Conservation (phyloP, 2,797 vertebrate species). For the Gymnoscopelus braueri region DNA sequence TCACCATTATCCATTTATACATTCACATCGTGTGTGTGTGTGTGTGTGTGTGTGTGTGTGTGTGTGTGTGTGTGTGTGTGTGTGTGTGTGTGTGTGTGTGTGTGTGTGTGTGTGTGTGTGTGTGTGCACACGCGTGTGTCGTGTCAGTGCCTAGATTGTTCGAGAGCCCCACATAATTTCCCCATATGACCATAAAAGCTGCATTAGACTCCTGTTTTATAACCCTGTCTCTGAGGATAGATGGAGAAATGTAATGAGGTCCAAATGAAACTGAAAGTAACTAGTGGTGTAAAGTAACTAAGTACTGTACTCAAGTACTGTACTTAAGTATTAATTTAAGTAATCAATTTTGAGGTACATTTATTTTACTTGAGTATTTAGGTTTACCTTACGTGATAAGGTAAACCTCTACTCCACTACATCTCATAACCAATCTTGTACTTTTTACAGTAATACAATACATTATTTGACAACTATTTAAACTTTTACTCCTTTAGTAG, state of each 20-base stretch:
- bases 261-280: conserved; percentile 26
- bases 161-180: conserved; percentile 23
- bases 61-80: conserved; percentile 7
- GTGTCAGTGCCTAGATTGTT: neutral
- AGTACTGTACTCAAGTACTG: conserved; percentile 5
- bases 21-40: conserved; percentile 5
- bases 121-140: no score
- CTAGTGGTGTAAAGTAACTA: conserved; percentile 44
- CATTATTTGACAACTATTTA: no score
- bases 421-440: no score
- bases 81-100: conserved; percentile 2
- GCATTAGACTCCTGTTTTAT: conserved; percentile 67
- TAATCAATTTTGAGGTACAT: no score
- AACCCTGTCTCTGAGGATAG: conserved; percentile 38
- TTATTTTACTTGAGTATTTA: no score
- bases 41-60: conserved; percentile 17
- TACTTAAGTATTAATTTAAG: no score
- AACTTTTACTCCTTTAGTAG: no score
- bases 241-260: conserved; percentile 55
- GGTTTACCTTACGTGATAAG: no score
- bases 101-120: neutral
- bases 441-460: no score
- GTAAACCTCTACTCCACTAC: no score
- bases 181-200: conserved; percentile 62
- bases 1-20: no score